phyloP scores from a whole-genome alignment of 2,888 invertebrate genomes.

The Oeneis ivallda region DNA sequence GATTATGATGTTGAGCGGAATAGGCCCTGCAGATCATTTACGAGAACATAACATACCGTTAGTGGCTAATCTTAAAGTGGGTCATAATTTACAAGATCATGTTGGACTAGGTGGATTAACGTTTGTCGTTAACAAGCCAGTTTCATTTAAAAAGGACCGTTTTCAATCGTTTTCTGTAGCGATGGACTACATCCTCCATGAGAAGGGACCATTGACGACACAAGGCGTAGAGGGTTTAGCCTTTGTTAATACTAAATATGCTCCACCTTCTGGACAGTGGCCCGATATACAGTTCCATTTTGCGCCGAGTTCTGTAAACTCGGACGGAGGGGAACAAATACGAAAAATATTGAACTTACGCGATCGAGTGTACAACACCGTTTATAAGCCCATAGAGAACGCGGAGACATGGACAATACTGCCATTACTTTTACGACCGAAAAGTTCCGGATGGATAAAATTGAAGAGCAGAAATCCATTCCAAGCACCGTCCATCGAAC shows the following conservation, averaged over 20 bases:
- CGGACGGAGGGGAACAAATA: slow-evolving; percentile 91
- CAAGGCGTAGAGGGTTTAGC: slow-evolving; percentile 93
- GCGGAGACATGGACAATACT: slow-evolving; percentile 93
- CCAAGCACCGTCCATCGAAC: slow-evolving; percentile 92
- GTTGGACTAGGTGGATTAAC: slow-evolving; percentile 93
- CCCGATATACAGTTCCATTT: slow-evolving; percentile 95
- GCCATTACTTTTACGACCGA: slow-evolving; percentile 90
- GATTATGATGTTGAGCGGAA: slow-evolving; percentile 94
- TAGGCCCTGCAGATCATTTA: slow-evolving; percentile 90
- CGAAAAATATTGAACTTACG: slow-evolving; percentile 87
- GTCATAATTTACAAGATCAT: slow-evolving; percentile 93
- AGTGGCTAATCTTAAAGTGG: slow-evolving; percentile 88
- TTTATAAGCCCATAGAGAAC: slow-evolving; percentile 89
- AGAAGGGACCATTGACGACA: slow-evolving; percentile 91
- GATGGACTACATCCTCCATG: slow-evolving; percentile 90
- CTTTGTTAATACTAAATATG: slow-evolving; percentile 93
- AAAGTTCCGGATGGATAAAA: slow-evolving; percentile 93
- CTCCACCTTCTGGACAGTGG: slow-evolving; percentile 88
- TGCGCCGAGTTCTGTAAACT: slow-evolving; percentile 91
- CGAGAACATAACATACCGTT: slow-evolving; percentile 87
- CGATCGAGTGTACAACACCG: slow-evolving; percentile 91
- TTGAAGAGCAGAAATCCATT: slow-evolving; percentile 90
- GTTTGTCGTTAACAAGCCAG: slow-evolving; percentile 89
- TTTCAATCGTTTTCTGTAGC: slow-evolving; percentile 89
- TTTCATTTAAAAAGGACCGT: slow-evolving; percentile 88